Base-by-base conservation (phyloP, 2,113 vertebrate genomes). In the Acanthisitta chloris region DNA sequence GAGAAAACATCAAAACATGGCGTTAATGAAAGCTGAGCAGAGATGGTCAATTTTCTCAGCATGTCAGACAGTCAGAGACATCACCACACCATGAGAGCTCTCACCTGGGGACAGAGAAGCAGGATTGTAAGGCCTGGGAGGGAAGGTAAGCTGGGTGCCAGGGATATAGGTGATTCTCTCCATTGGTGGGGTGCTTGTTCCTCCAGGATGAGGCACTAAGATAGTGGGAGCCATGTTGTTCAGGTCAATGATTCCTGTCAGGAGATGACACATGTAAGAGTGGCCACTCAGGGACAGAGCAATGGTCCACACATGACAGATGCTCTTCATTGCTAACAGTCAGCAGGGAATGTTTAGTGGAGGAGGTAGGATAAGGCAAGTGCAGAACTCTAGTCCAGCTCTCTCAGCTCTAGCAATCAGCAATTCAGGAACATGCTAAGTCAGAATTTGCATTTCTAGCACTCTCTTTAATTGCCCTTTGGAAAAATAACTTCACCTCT, bases 191-290 rank as follows among this genome's bases (percentile, higher is more conserved):
- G 99, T 99, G 97, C 98, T 99, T 70, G 99, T 98, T 96, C 99
- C 99, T 97, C 99, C 99, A 72, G 99, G 99, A 95, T 99, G 99
- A 98, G 99, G 99, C 98, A 99, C 99, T 98, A 99, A 97, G 98
- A 99, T 99, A 96, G 99, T 98, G 97, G 99, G 99, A 97, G 99
- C 98, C 99, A 99, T 99, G 97, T 99, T 99, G 98, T 99, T 99
- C 98, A 99, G 98, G 98, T 99, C 99, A 98, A 99, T 99, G 96
- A 99, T 99, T 98, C 99, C 99, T 99, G 98, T 97, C 97, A 97
- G 97, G 97, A 98, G 98, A 98, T 24, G 52, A 92, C 69, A 86
- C 36, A 10, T 0, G 0, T 85, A 40, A 96, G 59, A 83, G 90
- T 5, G 14, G 62, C 26, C 34, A 45, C 52, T 69, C 45, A 66